These are phyloP conservation scores for Bostrychus sinensis DNA, from an alignment of 2,113 vertebrate genomes.

Conservation along the genomic window DNA sequence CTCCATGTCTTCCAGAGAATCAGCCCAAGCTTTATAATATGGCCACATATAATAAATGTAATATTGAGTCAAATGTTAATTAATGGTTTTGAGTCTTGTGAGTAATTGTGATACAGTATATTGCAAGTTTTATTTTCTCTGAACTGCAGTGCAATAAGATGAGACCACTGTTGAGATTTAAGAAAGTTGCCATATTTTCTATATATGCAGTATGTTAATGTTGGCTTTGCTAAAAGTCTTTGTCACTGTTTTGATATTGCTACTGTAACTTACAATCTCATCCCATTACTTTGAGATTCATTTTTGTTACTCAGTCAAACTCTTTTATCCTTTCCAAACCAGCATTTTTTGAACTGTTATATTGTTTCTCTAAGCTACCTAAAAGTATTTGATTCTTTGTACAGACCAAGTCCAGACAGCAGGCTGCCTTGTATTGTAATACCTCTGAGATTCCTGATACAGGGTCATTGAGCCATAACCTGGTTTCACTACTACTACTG, in stretches of 20 bases:
- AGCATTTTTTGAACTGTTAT: conserved; percentile 11
- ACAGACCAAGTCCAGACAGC: conserved; percentile 15
- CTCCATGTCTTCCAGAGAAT: conserved; percentile 27
- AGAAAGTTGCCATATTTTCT: conserved; percentile 15
- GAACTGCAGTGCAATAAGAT: conserved; percentile 45
- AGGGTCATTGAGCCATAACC: conserved; percentile 53
- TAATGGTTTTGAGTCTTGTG: background rate
- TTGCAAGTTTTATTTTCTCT: conserved; percentile 7
- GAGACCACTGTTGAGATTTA: conserved; percentile 19
- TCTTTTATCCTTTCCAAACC: background rate
- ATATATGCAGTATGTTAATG: conserved; percentile 1
- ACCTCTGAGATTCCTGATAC: conserved; percentile 54
- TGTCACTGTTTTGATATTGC: conserved; percentile 2
- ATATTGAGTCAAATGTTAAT: background rate
- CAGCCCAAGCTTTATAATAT: conserved; percentile 32
- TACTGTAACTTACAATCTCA: background rate
- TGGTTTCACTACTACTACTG: conserved; percentile 26
- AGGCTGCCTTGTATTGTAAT: conserved; percentile 46
- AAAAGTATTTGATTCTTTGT: conserved; percentile 15
- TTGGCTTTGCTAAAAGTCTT: conserved; percentile 12
- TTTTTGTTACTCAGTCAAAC: background rate
- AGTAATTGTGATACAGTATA: background rate
- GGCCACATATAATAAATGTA: background rate
- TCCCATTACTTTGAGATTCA: conserved; percentile 4
- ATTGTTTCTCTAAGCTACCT: conserved; percentile 15